phyloP scores from a whole-genome alignment of 2,888 invertebrate genomes.

The Drosophila tanythrix region DNA sequence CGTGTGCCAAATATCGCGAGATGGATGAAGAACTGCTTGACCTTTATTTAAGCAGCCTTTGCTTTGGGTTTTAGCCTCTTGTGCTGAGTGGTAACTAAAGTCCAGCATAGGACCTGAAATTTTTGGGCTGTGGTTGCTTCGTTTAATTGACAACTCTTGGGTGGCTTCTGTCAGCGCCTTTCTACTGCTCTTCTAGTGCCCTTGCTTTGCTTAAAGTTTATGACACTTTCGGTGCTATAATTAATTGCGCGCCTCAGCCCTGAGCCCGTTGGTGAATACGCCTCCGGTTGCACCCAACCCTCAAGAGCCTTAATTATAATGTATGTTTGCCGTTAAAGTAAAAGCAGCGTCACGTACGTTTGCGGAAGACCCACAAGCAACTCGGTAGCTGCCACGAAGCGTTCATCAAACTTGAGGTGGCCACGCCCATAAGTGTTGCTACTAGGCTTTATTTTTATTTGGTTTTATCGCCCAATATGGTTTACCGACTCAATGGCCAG shows the following conservation, averaged over 20 bases:
- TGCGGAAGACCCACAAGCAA: constrained; percentile 19
- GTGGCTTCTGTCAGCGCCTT: constrained; percentile 30
- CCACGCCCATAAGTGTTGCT: constrained; percentile 44
- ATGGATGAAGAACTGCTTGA: constrained; percentile 45
- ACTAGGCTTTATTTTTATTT: constrained; percentile 62
- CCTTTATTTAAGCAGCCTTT: constrained; percentile 45
- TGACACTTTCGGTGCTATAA: constrained; percentile 71
- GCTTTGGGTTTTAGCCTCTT: neutral
- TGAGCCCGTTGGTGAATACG: constrained; percentile 39
- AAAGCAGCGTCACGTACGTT: constrained; percentile 67
- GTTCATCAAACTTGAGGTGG: constrained; percentile 51
- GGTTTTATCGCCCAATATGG: constrained; percentile 71
- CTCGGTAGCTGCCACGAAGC: constrained; percentile 14
- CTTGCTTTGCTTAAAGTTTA: constrained; percentile 47
- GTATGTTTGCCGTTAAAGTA: constrained; percentile 72
- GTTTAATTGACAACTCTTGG: constrained; percentile 61
- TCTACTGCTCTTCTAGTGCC: neutral
- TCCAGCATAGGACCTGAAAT: constrained; percentile 29
- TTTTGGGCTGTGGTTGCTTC: constrained; percentile 28
- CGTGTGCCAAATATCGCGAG: constrained; percentile 37
- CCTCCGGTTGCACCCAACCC: constrained; percentile 21
- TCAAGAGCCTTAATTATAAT: constrained; percentile 68
- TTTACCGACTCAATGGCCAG: constrained; percentile 39
- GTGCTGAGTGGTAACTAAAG: constrained; percentile 4
- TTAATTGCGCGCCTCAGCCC: constrained; percentile 62